Evolutionary conservation across 2,888 invertebrate species (phyloP), one percentile per base, ranked within the genome.

Genomic region (Dryobotodes eremita): DNA sequence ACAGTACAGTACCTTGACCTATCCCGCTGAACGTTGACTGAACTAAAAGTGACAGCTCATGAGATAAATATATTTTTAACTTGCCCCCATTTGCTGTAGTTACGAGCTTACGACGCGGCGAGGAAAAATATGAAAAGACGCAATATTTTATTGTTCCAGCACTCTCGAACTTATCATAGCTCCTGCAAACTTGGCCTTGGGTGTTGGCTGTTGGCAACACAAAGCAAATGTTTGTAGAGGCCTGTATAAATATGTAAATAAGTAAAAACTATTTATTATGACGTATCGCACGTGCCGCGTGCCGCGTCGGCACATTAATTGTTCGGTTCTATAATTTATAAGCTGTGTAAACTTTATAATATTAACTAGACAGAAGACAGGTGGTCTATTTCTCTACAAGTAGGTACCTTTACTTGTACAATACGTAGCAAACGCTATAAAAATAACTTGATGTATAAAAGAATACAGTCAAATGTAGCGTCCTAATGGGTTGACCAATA

Each of bases 31-130:
- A 69, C 53, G 71, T 55, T 50, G 62, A 55, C 71, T 26, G 48
- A 55, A 62, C 36, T 64, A 20, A 71, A 48, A 57, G 26, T 50
- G 46, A 50, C 36, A 46, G 36, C 48, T 74, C 53, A 20, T 23
- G 68, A 71, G 48, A 65, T 68, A 50, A 36, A 71, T 62, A 74
- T 80, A 80, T 80, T 75, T 83, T 61, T 72, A 69, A n/a, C 71
- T n/a, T 42, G 55, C 7, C 62, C 36, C 48, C 48, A 48, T 78
- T 80, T 17, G 62, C 26, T 42, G n/a, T 59, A 55, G 59, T 62
- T 36, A 61, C 72, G 42, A 73, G 53, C 7, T n/a, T 4, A 7
- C 55, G 31, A 46, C 13, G n/a, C 20, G 8, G 57, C 23, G 36
- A 46, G 6, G n/a, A 48, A 48, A 61, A 68, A 62, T 61, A 55